phyloP scores from a whole-genome alignment of 2,888 invertebrate genomes.

The Lottia scabra region DNA sequence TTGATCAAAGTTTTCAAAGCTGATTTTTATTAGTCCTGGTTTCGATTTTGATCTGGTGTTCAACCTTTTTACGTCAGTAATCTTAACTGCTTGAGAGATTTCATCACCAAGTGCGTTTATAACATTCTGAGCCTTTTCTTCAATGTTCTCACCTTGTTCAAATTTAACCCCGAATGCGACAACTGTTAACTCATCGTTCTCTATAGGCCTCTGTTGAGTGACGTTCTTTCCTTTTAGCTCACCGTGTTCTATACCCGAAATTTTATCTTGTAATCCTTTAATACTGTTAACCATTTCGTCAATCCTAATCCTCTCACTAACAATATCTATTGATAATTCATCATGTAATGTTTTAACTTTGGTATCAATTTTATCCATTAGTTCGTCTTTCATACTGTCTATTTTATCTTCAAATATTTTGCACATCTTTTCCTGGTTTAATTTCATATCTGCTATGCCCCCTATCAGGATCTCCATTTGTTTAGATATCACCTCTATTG shows the following conservation, averaged over 20 bases:
- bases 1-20: no score
- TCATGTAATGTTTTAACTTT: background rate
- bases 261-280: background rate
- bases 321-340: background rate
- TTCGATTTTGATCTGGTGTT: no score
- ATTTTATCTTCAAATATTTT: background rate
- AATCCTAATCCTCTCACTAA: background rate
- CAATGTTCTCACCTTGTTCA: background rate
- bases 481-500: background rate
- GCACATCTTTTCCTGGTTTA: background rate
- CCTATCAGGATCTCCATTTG: background rate
- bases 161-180: background rate
- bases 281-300: background rate
- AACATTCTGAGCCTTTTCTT: background rate
- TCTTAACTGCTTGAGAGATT: no score
- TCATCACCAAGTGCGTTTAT: no score
- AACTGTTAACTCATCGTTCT: background rate
- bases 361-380: background rate
- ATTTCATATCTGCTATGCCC: background rate
- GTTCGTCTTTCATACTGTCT: background rate
- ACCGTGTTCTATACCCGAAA: background rate
- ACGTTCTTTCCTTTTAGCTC: background rate
- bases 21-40: no score
- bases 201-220: background rate
- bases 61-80: no score